Percentiles rank a stretch among this genome's conserved stretches.
Conservation (phyloP, 2,888 invertebrate species). For the Candidula unifasciata region DNA sequence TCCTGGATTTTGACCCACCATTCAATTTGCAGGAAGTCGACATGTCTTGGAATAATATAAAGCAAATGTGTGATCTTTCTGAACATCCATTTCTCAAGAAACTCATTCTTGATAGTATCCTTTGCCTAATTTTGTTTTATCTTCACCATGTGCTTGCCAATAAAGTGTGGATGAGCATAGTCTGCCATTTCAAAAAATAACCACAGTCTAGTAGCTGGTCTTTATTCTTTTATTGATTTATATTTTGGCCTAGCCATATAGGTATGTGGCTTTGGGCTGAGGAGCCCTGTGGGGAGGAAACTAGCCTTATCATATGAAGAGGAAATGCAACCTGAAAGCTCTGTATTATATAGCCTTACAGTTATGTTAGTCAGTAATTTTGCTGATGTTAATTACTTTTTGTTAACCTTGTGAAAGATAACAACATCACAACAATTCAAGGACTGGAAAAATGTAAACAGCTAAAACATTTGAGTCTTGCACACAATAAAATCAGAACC, state of each 20-base stretch:
- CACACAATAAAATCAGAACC: slow-evolving; percentile 74
- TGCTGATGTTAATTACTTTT: background rate
- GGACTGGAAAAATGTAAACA: slow-evolving; percentile 73
- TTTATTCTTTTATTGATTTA: no score
- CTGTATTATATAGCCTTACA: no score
- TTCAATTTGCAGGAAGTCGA: slow-evolving; percentile 74
- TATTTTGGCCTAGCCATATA: no score
- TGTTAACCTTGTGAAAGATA: slow-evolving; percentile 63
- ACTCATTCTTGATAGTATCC: slow-evolving; percentile 76
- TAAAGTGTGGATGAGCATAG: background rate
- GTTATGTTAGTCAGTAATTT: no score
- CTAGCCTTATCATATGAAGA: no score
- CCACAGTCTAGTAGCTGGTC: no score
- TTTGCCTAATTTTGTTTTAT: slow-evolving; percentile 52
- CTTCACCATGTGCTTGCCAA: background rate
- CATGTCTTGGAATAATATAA: slow-evolving; percentile 75
- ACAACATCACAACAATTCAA: slow-evolving; percentile 69
- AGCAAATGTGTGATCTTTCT: slow-evolving; percentile 73
- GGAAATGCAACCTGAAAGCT: no score
- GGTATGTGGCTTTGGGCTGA: no score
- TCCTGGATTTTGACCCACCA: slow-evolving; percentile 75
- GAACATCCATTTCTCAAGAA: slow-evolving; percentile 72
- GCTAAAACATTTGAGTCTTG: slow-evolving; percentile 72
- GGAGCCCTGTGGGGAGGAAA: no score
- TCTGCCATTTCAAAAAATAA: background rate